Conservation (phyloP, 2,113 vertebrate genomes). For the Melanocharis versteri region DNA sequence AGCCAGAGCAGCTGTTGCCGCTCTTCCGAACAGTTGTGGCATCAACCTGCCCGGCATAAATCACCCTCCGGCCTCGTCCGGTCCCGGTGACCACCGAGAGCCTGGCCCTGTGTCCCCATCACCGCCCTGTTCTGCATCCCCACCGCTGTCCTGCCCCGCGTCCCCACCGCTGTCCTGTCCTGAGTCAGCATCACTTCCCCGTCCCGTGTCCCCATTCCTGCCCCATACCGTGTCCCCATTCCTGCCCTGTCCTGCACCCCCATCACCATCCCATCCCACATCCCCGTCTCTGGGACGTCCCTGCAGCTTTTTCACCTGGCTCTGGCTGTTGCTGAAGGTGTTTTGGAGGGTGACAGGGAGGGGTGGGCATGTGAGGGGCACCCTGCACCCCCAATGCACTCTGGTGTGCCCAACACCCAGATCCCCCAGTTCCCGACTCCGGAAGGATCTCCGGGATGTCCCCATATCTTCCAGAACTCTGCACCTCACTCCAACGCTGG, state of each 20-base stretch:
- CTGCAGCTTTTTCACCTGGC: rapidly evolving
- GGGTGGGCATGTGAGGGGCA: not conserved
- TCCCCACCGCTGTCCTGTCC: not conserved
- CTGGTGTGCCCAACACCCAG: not conserved
- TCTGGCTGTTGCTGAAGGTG: not conserved
- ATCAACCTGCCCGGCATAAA: not conserved
- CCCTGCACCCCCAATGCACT: not conserved
- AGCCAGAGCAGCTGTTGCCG: not conserved
- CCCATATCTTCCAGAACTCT: not conserved
- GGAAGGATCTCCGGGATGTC: rapidly evolving
- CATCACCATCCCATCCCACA: rapidly evolving
- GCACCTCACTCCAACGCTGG: not conserved
- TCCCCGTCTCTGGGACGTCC: rapidly evolving
- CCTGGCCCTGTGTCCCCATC: not conserved
- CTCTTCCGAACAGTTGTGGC: not conserved
- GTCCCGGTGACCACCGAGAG: not conserved
- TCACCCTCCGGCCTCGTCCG: not conserved
- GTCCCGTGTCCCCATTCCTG: not conserved
- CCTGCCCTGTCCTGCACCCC: rapidly evolving
- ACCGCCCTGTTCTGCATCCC: not conserved
- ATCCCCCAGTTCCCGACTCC: rapidly evolving
- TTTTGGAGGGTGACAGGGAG: rapidly evolving
- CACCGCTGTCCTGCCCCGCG: too few species aligned
- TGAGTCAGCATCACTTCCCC: rapidly evolving
- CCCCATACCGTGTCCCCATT: rapidly evolving